Evolutionary conservation across 2,113 vertebrate species (phyloP).

Genomic region (Oenanthe oenanthe): DNA sequence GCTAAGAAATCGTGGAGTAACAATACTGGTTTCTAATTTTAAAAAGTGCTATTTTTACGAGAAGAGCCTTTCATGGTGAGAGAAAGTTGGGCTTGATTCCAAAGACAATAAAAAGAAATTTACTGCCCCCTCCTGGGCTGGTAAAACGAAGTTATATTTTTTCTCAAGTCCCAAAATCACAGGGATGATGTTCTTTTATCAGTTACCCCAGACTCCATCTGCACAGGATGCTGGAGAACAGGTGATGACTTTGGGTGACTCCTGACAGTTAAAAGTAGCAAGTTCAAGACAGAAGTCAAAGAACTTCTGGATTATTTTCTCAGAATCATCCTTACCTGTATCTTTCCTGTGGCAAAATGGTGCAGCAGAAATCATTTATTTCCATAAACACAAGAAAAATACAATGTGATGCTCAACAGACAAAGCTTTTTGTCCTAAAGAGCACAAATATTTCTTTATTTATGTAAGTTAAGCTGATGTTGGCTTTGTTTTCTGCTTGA

Average conservation of each 20-base stretch:
- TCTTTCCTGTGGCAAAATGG: background rate
- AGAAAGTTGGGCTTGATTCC: background rate
- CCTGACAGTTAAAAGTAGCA: background rate
- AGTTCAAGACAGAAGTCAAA: background rate
- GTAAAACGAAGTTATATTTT: background rate
- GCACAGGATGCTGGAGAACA: background rate
- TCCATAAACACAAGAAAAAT: background rate
- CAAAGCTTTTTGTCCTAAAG: background rate
- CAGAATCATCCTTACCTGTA: background rate
- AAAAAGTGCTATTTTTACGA: background rate
- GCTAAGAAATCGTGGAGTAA: background rate
- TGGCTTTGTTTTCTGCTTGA: accelerated
- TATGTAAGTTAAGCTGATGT: background rate
- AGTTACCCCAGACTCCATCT: background rate
- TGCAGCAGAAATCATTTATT: background rate
- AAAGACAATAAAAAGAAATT: constrained; percentile 62
- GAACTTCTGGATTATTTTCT: background rate
- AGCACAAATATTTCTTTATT: background rate
- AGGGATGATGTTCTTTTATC: background rate
- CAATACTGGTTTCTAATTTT: background rate
- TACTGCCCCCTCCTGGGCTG: constrained; percentile 77
- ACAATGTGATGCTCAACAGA: no score
- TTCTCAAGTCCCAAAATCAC: background rate
- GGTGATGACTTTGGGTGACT: background rate
- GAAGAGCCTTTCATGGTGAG: background rate